These are phyloP conservation scores for Cossypha heuglini DNA, from an alignment of 2,797 vertebrate genomes.

Conservation along the genomic window DNA sequence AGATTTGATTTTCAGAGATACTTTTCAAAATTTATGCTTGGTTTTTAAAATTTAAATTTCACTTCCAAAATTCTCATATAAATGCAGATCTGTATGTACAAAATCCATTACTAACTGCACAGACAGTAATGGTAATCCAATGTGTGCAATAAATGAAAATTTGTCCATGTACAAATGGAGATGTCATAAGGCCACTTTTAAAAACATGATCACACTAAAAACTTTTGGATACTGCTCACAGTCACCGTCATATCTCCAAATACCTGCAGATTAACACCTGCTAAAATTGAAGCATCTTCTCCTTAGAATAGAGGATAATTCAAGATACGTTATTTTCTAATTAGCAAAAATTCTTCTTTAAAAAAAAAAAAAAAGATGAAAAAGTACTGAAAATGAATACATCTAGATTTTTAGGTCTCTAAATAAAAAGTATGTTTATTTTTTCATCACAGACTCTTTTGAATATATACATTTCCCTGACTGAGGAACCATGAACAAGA, in stretches of 20 bases:
- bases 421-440: background rate
- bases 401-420: background rate
- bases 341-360: background rate
- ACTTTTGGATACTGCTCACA: background rate
- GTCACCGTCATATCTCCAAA: background rate
- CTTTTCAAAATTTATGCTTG: background rate
- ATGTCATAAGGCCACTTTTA: background rate
- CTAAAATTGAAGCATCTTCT: background rate
- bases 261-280: background rate
- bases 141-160: background rate
- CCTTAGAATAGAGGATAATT: background rate
- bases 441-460: slow-evolving; percentile 45
- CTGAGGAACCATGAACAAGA: slow-evolving; percentile 44
- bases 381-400: background rate
- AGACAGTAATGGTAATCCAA: background rate
- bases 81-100: background rate
- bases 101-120: background rate
- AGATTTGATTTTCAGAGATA: background rate
- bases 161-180: background rate
- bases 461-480: slow-evolving; percentile 9
- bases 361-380: background rate
- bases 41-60: background rate
- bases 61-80: background rate
- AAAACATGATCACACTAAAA: background rate
- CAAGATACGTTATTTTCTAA: background rate